Base-by-base conservation (phyloP, 2,888 invertebrate genomes). In the Rapana venosa region DNA sequence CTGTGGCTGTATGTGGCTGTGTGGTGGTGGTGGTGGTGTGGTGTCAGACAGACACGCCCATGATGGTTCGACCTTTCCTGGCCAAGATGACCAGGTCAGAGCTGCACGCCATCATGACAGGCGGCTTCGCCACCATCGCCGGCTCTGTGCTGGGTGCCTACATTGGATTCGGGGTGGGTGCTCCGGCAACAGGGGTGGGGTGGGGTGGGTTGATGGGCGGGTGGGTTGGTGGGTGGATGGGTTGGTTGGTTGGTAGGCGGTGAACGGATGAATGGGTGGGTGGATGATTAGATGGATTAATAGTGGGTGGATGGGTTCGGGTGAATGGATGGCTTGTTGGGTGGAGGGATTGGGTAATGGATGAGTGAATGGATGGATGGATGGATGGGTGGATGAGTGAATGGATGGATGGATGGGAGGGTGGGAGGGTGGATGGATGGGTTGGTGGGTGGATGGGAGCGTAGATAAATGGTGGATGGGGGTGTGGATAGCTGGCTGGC, bases 121-220 rank as follows among this genome's bases (percentile, higher is more conserved):
- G 98, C 0, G 99, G 99, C 8, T 99, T 99, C 96, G 98, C 99
- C 0, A 98, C 99, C 0, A 98, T 99, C 17, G 98, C 99, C 74
- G 98, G 96, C 98, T n/a, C 93, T 0, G 98, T 99, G 0, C 96
- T 99, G 94, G 99, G 98, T 0, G 98, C 99, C 0, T 99, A 99
- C 96, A 98, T 99, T 88, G 97, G 97, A 6, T 98, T 98, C 96
- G 99, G 99, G 0, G 98, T 98, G 93, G 1, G 26, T 26, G 66
- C 26, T 13, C 26, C 13, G 66, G 26, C 5, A 13, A 22, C 17
- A 13, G 13, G 17, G 66, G 17, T 47, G 66, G 26, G 66, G 13
- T 66, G 13, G 66, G 66, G 13, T 47, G 47, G 8, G 47, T 47
- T 11, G 66, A 66, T 66, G 26, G 13, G 26, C 13, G 26, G 66